These are phyloP conservation scores for Limanda limanda DNA, from an alignment of 2,113 vertebrate species.

Conservation along the genomic window DNA sequence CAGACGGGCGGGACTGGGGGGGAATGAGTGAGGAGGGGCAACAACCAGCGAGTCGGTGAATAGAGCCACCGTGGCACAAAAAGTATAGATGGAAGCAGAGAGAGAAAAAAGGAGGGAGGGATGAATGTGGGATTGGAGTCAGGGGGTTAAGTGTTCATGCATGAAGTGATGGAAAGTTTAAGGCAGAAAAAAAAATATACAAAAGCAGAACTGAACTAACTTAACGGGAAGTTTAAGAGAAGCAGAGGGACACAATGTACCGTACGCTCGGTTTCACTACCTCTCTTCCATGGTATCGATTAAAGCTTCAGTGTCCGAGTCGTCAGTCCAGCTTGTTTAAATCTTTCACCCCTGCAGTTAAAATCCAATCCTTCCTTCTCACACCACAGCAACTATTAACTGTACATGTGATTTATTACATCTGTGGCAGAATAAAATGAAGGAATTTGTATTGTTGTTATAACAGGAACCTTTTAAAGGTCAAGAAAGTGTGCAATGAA, in stretches of 20 bases:
- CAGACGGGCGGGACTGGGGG: background rate
- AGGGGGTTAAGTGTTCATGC: conserved; percentile 16
- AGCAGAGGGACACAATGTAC: background rate
- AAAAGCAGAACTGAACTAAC: conserved; percentile 1
- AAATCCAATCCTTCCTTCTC: conserved; percentile 8
- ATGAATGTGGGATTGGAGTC: conserved; percentile 1
- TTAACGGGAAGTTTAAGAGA: background rate
- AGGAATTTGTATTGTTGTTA: conserved; percentile 18
- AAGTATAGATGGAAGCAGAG: conserved; percentile 26
- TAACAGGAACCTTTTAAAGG: background rate
- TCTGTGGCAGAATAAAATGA: background rate
- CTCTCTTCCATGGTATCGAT: conserved; percentile 4
- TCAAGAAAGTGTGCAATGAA: conserved; percentile 4
- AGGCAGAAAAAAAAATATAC: background rate
- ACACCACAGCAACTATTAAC: conserved; percentile 14
- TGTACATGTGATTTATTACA: conserved; percentile 13
- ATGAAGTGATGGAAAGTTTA: conserved; percentile 33
- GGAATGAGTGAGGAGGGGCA: background rate
- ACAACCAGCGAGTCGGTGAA: background rate
- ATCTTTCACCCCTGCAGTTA: conserved; percentile 24
- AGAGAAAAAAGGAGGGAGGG: background rate
- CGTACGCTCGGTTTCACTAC: conserved; percentile 13
- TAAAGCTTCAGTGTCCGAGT: background rate
- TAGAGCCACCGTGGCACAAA: conserved; percentile 44
- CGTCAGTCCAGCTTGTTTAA: conserved; percentile 17